Percentiles rank a stretch among this genome's conserved stretches.
Evolutionary conservation across 2,888 invertebrate species (phyloP).

Genomic region (Electrophaes corylata): DNA sequence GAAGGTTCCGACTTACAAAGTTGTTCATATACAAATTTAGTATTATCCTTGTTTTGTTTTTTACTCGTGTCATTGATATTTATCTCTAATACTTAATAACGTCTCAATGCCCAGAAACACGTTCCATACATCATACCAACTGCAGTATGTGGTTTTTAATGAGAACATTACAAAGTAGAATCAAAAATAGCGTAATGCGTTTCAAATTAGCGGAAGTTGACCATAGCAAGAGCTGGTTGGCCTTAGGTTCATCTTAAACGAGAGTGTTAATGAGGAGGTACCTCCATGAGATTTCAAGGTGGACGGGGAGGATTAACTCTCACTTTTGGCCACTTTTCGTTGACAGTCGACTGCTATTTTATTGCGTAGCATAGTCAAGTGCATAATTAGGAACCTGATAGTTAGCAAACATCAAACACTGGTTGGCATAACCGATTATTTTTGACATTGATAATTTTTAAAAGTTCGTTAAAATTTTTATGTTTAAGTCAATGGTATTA

Average conservation of each 20-base stretch:
- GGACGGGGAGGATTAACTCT: constrained; percentile 21
- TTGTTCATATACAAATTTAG: neutral
- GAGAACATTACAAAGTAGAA: constrained; percentile 15
- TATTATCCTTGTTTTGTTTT: neutral
- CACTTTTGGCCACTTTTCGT: constrained; percentile 9
- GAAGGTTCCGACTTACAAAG: neutral
- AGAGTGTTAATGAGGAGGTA: constrained; percentile 27
- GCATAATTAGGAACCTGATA: neutral
- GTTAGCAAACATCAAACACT: neutral
- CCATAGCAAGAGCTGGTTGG: constrained; percentile 29
- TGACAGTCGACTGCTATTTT: neutral
- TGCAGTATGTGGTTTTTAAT: constrained; percentile 12
- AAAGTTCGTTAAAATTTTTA: neutral
- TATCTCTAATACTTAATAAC: neutral
- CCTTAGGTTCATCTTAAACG: constrained; percentile 36
- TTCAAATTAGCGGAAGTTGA: constrained; percentile 36
- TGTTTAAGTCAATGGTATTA: neutral
- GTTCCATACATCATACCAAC: neutral
- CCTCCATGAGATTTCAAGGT: constrained; percentile 31
- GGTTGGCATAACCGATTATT: neutral
- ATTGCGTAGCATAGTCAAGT: neutral
- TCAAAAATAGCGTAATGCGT: constrained; percentile 26
- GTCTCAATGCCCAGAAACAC: neutral
- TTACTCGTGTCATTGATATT: constrained; percentile 1
- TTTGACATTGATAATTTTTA: neutral